Evolutionary conservation across 2,113 vertebrate genomes (phyloP).

Genomic region (Podiceps cristatus): DNA sequence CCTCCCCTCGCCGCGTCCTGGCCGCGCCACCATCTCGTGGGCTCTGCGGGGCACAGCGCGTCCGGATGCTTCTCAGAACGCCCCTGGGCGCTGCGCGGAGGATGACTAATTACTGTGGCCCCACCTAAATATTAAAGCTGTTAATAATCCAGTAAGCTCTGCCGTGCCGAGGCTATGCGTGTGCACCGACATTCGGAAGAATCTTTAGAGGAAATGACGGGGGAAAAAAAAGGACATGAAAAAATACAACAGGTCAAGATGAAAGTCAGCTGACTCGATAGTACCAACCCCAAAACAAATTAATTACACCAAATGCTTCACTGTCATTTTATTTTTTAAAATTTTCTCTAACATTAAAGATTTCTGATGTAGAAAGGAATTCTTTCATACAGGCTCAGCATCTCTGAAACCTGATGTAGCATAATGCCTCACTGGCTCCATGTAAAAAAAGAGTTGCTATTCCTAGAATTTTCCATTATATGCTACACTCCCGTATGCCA

Average conservation of each 20-base stretch:
- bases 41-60: background rate
- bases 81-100: background rate
- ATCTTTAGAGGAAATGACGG: background rate
- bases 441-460: background rate
- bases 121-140: background rate
- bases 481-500: background rate
- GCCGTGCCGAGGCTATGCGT: background rate
- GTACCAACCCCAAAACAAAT: background rate
- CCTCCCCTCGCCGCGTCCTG: too few relatives aligned
- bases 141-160: background rate
- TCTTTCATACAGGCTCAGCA: background rate
- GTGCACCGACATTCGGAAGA: background rate
- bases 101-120: too few relatives aligned
- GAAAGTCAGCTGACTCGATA: background rate
- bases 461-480: background rate
- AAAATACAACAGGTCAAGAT: background rate
- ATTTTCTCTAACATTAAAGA: background rate
- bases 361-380: background rate
- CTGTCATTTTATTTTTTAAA: rapidly evolving
- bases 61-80: background rate
- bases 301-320: background rate
- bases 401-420: background rate
- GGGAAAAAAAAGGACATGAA: background rate
- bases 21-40: rapidly evolving
- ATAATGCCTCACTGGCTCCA: background rate